phyloP scores from a whole-genome alignment of 2,888 invertebrate genomes.

The Troides aeacus region DNA sequence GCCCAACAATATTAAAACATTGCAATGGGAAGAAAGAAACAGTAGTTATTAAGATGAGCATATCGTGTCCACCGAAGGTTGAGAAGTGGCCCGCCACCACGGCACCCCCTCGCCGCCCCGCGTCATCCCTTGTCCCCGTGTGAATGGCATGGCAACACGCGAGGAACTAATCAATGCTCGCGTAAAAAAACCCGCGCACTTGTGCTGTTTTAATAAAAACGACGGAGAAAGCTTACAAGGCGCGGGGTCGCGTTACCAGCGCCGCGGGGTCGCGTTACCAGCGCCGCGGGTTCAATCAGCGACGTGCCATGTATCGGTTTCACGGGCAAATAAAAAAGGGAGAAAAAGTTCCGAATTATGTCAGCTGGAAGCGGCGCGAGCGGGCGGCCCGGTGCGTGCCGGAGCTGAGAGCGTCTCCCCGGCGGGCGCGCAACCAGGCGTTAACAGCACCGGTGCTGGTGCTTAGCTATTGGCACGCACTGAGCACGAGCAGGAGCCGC shows the following conservation, averaged over 20 bases:
- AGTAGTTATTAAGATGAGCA: too few relatives aligned
- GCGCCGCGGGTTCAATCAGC: constrained; percentile 18
- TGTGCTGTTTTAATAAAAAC: constrained; percentile 17
- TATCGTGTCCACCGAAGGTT: too few relatives aligned
- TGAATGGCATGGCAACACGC: too few relatives aligned
- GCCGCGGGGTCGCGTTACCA: constrained; percentile 20
- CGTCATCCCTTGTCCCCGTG: too few relatives aligned
- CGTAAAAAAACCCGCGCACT: constrained; percentile 17
- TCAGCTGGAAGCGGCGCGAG: constrained; percentile 7
- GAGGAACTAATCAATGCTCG: constrained; percentile 16
- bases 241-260: constrained; percentile 13
- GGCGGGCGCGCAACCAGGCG: too few relatives aligned
- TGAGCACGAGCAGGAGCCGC: too few relatives aligned
- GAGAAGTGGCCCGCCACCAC: background rate
- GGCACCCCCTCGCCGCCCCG: background rate
- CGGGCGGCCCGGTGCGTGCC: too few relatives aligned
- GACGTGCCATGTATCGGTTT: constrained; percentile 13
- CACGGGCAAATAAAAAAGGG: constrained; percentile 13
- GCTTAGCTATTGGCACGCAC: too few relatives aligned
- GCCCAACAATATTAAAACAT: too few relatives aligned
- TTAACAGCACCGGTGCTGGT: too few relatives aligned
- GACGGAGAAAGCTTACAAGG: constrained; percentile 18
- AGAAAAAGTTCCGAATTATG: constrained; percentile 1
- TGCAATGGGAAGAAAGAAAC: too few relatives aligned
- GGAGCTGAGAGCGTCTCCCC: too few relatives aligned